Evolutionary conservation across 2,888 invertebrate genomes (phyloP), one percentile per base, ranked within the genome.

Genomic region (Lycaena phlaeas): DNA sequence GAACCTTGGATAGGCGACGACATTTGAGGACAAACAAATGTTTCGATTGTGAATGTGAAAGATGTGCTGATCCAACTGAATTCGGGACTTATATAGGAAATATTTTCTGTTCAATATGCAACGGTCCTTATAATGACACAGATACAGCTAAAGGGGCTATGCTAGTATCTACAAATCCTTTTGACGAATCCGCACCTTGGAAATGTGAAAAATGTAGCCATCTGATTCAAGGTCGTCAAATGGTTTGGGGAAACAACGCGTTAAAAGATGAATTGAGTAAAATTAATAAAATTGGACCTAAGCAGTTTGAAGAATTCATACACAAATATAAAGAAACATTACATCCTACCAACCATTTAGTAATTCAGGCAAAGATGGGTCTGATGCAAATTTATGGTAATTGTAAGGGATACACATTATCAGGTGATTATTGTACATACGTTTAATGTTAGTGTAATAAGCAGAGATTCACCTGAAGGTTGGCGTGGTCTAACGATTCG

Each of bases 11-110:
- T 44, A 75, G 92, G 36, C 71, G 91, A 50, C 73, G 84, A 50
- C 88, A 89, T 64, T 68, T 93, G 2, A 79, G 74, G 50, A 77
- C 75, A 38, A 77, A 81, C 2, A 92, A 92, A 68, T 90, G 89
- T 61, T 92, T 92, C 50, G 86, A 87, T 37, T 93, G 93, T 55
- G 69, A 69, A 27, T 93, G 93, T 52, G 67, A 72, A 0, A 78
- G 92, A 44, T 93, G 93, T 55, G 67, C 61, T 17, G 92, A 92
- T 69, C 88, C 90, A 3, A 89, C 90, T 0, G 93, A 93, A 62
- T 65, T 91, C 31, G 87, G 87, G 4, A 89, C 88, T 9, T 82
- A 87, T 65, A 63, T 88, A 11, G 90, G 90, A 1, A 87, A 89
- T 0, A 87, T 90, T 34, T 82, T 86, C 41, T 92, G 92, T 54